Conservation (phyloP, 2,797 vertebrate genomes). For the Remorina albescens region DNA sequence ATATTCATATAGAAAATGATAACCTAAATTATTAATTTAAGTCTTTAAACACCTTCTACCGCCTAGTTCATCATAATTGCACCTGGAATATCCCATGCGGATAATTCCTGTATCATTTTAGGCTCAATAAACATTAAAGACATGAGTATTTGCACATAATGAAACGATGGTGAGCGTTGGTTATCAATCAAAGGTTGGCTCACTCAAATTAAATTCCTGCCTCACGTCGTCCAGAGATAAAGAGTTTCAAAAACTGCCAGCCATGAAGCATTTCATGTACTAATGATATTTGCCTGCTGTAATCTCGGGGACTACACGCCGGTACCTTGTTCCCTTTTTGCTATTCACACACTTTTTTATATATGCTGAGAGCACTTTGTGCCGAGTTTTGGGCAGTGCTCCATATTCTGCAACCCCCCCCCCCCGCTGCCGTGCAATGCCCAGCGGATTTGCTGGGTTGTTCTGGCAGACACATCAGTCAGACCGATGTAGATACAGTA, state of each 20-base stretch:
- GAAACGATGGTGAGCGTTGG: constrained; percentile 41
- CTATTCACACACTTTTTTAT: constrained; percentile 64
- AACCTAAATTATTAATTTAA: too few relatives aligned
- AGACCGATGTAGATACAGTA: constrained; percentile 43
- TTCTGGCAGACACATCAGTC: constrained; percentile 47
- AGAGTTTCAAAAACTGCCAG: constrained; percentile 47
- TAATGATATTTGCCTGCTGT: constrained; percentile 67
- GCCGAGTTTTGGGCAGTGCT: constrained; percentile 58
- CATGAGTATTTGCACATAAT: constrained; percentile 49
- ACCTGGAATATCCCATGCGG: constrained; percentile 35
- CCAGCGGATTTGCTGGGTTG: constrained; percentile 57
- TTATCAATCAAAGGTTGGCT: constrained; percentile 49
- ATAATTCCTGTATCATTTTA: constrained; percentile 32
- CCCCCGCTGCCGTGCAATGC: constrained; percentile 30
- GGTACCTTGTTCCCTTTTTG: constrained; percentile 55
- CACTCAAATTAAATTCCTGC: constrained; percentile 49
- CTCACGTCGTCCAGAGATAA: constrained; percentile 38
- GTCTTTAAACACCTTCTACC: constrained; percentile 1
- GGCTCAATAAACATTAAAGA: constrained; percentile 24
- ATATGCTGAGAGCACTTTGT: constrained; percentile 64
- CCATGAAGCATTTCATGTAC: constrained; percentile 30
- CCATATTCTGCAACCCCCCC: constrained; percentile 38
- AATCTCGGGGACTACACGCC: constrained; percentile 56
- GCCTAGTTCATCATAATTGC: constrained; percentile 32
- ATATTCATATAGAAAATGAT: constrained; percentile 20